Base-by-base conservation (phyloP, 23 tunicate species). In the Trididemnum clinides region DNA sequence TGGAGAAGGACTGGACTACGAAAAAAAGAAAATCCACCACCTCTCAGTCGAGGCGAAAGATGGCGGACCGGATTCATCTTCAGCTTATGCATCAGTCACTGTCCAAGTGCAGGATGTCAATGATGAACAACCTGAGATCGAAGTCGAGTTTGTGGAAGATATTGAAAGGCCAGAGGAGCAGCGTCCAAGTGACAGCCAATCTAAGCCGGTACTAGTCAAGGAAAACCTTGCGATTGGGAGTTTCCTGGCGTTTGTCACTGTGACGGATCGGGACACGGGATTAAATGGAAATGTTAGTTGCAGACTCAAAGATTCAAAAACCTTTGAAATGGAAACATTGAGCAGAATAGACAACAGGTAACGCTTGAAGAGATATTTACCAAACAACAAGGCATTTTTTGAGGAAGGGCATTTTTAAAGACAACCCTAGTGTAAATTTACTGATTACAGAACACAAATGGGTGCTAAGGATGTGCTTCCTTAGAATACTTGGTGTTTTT, bases 1-100 rank as follows among this genome's bases (percentile, higher is more conserved):
- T 36, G 81, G 69, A 19, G 64, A 72, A 33, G 88, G 87, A 20
- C 70, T 94, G 28, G 98, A 94, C 57, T 94, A 71, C 77, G 98
- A 94, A 75, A 89, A 82, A 77, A 82, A 51, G 39, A 89, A 63
- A 35, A 85, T 86, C 31, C 94, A 94, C 49, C 98, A 94, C 39
- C 74, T 94, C 18, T 81, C 94, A 6, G 94, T 94, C 19, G 98
- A 89, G 66, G 98, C 98, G 33, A 81, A 57, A 31, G 98, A 94
- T 39, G 77, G 83, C n/a, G 98, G 98, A 38, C 88, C 90, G 0
- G 89, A 85, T 66, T 76, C 98, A 1, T 81, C 82, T 18, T 73
- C 98, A 0, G 96, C 90, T 26, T 96, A 88, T 59, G 64, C 93
- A 0, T 80, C 96, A 12, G 92, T 96, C 33, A 73, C 90, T 33